phyloP scores from a whole-genome alignment of 2,797 vertebrate genomes.

The Myripristis murdjan region DNA sequence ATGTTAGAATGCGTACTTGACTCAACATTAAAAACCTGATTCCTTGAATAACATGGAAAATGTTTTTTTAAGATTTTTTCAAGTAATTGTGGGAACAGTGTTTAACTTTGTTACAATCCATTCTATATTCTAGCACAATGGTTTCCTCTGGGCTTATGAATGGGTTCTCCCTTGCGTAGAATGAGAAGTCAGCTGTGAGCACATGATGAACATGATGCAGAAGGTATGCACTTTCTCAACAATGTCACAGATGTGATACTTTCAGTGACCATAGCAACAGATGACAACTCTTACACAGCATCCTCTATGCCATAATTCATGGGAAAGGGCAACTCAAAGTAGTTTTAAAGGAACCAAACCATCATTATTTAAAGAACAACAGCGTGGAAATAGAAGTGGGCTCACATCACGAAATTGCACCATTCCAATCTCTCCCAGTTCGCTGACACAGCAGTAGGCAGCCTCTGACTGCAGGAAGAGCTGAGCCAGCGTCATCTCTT shows the following conservation, averaged over 20 bases:
- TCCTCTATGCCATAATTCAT: not conserved
- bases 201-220: constrained; percentile 70
- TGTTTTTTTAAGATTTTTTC: no score
- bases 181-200: constrained; percentile 72
- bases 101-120: constrained; percentile 24
- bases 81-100: not conserved
- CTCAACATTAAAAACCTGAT: no score
- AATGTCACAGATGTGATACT: constrained; percentile 20
- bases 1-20: no score
- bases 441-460: constrained; percentile 98
- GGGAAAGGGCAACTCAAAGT: not conserved
- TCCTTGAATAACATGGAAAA: no score
- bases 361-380: not conserved
- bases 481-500: constrained; percentile 97
- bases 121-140: constrained; percentile 51
- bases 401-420: constrained; percentile 98
- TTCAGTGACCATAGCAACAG: not conserved
- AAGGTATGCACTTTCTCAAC: constrained; percentile 55
- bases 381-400: constrained; percentile 30
- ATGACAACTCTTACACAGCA: not conserved
- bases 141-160: constrained; percentile 54
- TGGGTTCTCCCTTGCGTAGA: constrained; percentile 53
- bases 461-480: constrained; percentile 96
- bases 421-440: constrained; percentile 96
- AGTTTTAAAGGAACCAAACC: not conserved